Evolutionary conservation across 2,888 invertebrate species (phyloP).

Genomic region (Melanotus villosus): DNA sequence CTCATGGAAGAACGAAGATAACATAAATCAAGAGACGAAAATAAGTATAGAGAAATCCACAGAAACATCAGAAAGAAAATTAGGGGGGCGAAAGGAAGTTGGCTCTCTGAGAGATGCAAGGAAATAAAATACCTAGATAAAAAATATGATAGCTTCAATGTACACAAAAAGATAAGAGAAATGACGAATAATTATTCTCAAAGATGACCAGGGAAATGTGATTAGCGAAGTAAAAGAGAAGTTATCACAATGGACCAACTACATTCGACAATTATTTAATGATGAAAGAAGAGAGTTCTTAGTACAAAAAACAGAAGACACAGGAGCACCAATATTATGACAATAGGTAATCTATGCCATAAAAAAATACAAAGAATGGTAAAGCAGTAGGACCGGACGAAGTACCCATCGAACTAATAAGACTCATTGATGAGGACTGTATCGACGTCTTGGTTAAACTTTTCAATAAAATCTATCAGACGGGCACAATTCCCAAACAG

Average conservation of each 20-base stretch:
- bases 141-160: slow-evolving; percentile 3
- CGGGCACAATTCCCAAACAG: not conserved
- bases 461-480: slow-evolving; percentile 10
- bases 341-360: slow-evolving; percentile 8
- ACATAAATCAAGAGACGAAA: slow-evolving; percentile 11
- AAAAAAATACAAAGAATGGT: slow-evolving; percentile 19
- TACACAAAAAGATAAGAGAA: slow-evolving; percentile 19
- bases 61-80: slow-evolving; percentile 20
- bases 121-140: slow-evolving; percentile 9
- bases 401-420: slow-evolving; percentile 14
- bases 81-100: not conserved
- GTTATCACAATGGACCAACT: slow-evolving; percentile 4
- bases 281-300: not conserved
- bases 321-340: slow-evolving; percentile 4
- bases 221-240: slow-evolving; percentile 16
- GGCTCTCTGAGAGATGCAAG: slow-evolving; percentile 1
- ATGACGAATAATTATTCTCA: slow-evolving; percentile 5
- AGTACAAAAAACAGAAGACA: slow-evolving; percentile 8
- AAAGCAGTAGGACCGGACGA: slow-evolving; percentile 13
- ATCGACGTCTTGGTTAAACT: slow-evolving; percentile 2
- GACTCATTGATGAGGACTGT: slow-evolving; percentile 3
- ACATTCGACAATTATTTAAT: slow-evolving; percentile 16
- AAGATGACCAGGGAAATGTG: slow-evolving; percentile 8
- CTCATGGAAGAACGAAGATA: slow-evolving; percentile 9
- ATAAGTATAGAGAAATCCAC: slow-evolving; percentile 6